Evolutionary conservation across 2,797 vertebrate genomes (phyloP), one percentile per base, ranked within the genome.

Genomic region (Myotis findleyi): DNA sequence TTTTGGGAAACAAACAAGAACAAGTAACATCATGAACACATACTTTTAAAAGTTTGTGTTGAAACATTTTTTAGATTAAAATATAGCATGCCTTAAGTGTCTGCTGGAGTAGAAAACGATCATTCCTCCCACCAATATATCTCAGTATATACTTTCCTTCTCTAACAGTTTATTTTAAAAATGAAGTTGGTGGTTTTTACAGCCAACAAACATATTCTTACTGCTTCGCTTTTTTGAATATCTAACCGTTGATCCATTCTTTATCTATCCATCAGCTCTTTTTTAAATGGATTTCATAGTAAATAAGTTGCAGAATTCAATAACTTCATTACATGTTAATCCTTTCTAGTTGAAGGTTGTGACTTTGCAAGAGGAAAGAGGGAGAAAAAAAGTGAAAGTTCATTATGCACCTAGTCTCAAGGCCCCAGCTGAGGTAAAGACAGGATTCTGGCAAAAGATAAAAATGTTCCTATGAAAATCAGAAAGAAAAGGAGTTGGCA

Each of bases 1-100:
- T 77, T 64, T 87, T 44, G 38, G 79, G 7, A 97, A 92, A 84
- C 20, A 80, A 93, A 44, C 13, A 14, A n/a, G n/a, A 91, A 76
- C 17, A 93, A 82, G 87, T 49, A 75, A 80, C 23, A 72, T 69
- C 3, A 55, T 55, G 53, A 80, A 89, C 14, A 68, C 8, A 87
- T 86, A 73, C 23, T 94, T 88, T 83, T 51, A 44, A 71, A 41
- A 49, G n/a, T 75, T 20, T 77, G 49, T 30, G 36, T 47, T 64
- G 38, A 75, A 88, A 82, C 20, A 77, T 57, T 85, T 51, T 69
- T 84, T 87, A 17, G 25, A 25, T 3, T 36, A 41, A 82, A 91
- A 85, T 30, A 51, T 3, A 82, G 36, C 47, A 92, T 21, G 75
- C 38, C 47, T 89, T 69, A 41, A 94, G 53, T 49, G 86, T 41